Conservation (phyloP, 2,888 invertebrate species). For the Diaphora mendica region DNA sequence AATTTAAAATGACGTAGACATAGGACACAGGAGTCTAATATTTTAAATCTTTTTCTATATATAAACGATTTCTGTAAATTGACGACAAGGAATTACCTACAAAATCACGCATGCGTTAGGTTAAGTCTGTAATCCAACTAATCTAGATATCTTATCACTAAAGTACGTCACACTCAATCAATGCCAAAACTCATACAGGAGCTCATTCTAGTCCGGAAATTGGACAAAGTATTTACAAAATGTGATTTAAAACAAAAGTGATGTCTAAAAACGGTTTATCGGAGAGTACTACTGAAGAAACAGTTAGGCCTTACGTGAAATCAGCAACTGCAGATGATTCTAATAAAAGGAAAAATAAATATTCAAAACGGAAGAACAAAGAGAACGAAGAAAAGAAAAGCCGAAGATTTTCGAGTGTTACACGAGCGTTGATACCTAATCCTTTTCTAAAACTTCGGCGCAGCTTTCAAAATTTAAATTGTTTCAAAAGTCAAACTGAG, state of each 20-base stretch:
- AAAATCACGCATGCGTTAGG: conserved; percentile 56
- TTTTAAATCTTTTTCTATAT: not conserved
- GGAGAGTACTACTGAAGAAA: conserved; percentile 61
- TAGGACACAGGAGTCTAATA: not conserved
- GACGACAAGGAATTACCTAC: conserved; percentile 32
- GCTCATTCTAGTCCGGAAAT: conserved; percentile 67
- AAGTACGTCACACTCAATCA: conserved; percentile 81
- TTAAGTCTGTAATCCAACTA: conserved; percentile 69
- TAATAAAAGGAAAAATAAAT: conserved; percentile 39
- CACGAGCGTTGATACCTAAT: conserved; percentile 60
- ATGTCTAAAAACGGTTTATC: conserved; percentile 73
- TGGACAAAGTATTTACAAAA: conserved; percentile 61
- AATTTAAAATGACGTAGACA: not conserved
- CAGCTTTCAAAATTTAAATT: conserved; percentile 70
- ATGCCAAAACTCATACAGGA: conserved; percentile 74
- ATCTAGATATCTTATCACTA: conserved; percentile 77
- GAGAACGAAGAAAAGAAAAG: conserved; percentile 47
- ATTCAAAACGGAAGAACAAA: conserved; percentile 39
- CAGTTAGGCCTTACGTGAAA: conserved; percentile 57
- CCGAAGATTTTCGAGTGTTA: conserved; percentile 61
- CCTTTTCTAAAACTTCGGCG: conserved; percentile 64
- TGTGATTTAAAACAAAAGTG: conserved; percentile 65
- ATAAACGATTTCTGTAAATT: conserved; percentile 20
- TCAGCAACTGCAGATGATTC: conserved; percentile 50
- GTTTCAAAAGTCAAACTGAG: conserved; percentile 66